These are phyloP conservation scores for Amblyopsis hoosieri DNA, from an alignment of 2,797 vertebrate species.

Conservation along the genomic window DNA sequence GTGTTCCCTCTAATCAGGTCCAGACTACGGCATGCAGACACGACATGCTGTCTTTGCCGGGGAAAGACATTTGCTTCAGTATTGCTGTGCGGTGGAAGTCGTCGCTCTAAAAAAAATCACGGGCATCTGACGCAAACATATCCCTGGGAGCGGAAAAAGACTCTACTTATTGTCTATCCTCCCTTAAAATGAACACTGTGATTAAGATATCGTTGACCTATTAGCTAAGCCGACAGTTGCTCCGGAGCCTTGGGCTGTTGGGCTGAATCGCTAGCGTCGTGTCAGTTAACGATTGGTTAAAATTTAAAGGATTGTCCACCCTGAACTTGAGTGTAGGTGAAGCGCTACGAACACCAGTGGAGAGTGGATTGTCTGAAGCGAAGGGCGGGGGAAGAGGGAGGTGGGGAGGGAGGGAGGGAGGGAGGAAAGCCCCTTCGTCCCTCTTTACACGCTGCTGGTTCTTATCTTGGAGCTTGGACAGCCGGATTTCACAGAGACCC, in stretches of 20 bases:
- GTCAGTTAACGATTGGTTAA: not conserved
- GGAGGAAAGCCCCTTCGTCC: conserved; percentile 19
- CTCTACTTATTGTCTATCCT: conserved; percentile 8
- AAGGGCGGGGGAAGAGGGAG: not conserved
- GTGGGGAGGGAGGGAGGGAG: not conserved
- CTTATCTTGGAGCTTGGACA: conserved; percentile 42
- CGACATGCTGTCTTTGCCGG: not conserved
- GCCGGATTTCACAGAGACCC: conserved; percentile 37
- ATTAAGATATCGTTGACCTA: not conserved
- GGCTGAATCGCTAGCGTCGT: too few relatives aligned
- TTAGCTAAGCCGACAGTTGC: not conserved
- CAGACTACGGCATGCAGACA: not conserved
- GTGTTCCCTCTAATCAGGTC: conserved; percentile 15
- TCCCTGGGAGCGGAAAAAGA: conserved; percentile 5
- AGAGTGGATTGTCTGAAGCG: too few relatives aligned
- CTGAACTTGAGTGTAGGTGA: not conserved
- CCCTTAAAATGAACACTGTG: conserved; percentile 9
- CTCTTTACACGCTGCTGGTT: conserved; percentile 32
- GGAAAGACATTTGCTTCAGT: conserved; percentile 7
- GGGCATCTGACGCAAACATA: conserved; percentile 9
- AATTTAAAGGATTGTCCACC: conserved; percentile 2
- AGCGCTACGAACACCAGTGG: not conserved
- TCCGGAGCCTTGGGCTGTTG: not conserved
- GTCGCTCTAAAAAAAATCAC: conserved; percentile 20
- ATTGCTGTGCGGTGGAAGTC: conserved; percentile 6